These are phyloP conservation scores for Zeus faber DNA, from an alignment of 2,113 vertebrate genomes.

Conservation along the genomic window DNA sequence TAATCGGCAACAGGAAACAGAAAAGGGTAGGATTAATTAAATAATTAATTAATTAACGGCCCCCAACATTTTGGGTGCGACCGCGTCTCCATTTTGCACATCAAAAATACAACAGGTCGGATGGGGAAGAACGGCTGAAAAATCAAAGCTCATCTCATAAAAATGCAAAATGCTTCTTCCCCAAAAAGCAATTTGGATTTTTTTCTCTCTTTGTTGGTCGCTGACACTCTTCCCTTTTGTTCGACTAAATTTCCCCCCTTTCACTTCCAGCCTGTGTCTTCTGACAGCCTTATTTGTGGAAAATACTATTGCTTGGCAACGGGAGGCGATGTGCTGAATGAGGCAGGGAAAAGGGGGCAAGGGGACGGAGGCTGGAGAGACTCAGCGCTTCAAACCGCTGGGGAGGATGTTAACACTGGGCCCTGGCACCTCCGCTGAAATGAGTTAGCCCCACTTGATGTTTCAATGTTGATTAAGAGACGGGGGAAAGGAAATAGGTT, in stretches of 20 bases:
- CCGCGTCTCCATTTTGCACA: conserved; percentile 33
- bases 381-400: conserved; percentile 45
- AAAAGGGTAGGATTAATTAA: conserved; percentile 44
- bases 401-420: conserved; percentile 52
- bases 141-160: not conserved
- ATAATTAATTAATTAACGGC: conserved; percentile 39
- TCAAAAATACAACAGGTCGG: conserved; percentile 21
- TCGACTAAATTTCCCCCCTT: conserved; percentile 13
- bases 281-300: conserved; percentile 35
- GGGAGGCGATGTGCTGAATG: conserved; percentile 13
- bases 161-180: not conserved
- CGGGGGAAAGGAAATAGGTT: conserved; percentile 52
- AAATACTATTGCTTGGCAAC: conserved; percentile 39
- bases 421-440: conserved; percentile 54
- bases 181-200: conserved; percentile 5
- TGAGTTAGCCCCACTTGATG: conserved; percentile 61
- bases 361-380: conserved; percentile 23
- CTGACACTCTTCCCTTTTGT: conserved; percentile 15
- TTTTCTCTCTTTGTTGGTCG: not conserved
- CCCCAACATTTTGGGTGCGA: conserved; percentile 27
- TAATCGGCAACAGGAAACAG: conserved; percentile 34
- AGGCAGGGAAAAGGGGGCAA: conserved; percentile 5
- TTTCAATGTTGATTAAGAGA: conserved; percentile 65
- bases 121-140: conserved; percentile 16
- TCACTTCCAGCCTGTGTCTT: conserved; percentile 14